Evolutionary conservation across 2,797 vertebrate genomes (phyloP).

Genomic region (Thunnus albacares): DNA sequence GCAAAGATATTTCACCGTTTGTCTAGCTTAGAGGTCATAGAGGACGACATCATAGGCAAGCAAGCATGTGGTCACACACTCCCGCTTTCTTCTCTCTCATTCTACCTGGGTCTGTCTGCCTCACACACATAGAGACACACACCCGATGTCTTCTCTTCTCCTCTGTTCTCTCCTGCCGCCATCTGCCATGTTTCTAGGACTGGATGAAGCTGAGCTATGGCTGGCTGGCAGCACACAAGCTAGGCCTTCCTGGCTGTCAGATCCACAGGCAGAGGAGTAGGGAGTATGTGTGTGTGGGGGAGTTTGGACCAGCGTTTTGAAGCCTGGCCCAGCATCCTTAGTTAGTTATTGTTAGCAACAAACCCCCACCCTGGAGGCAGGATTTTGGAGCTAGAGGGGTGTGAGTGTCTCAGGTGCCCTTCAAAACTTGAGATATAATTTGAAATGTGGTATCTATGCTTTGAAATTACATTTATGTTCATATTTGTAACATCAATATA

Average conservation of each 20-base stretch:
- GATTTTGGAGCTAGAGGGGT: slow-evolving; percentile 12
- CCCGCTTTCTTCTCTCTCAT: slow-evolving; percentile 19
- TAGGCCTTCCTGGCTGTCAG: slow-evolving; percentile 69
- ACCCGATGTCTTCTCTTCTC: slow-evolving; percentile 34
- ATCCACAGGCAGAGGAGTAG: slow-evolving; percentile 59
- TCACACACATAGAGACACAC: slow-evolving; percentile 15
- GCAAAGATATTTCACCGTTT: slow-evolving; percentile 16
- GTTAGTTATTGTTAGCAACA: slow-evolving; percentile 74
- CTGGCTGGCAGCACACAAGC: slow-evolving; percentile 65
- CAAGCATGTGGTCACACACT: slow-evolving; percentile 44
- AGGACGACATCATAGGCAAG: slow-evolving; percentile 20
- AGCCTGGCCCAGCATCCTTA: slow-evolving; percentile 58
- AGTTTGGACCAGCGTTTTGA: slow-evolving; percentile 59
- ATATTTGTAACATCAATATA: background rate
- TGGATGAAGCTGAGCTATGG: slow-evolving; percentile 77
- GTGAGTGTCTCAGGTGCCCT: slow-evolving; percentile 31
- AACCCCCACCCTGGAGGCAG: slow-evolving; percentile 21
- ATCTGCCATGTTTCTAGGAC: slow-evolving; percentile 80
- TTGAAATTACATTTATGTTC: background rate
- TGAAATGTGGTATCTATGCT: background rate
- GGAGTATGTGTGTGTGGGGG: slow-evolving; percentile 16
- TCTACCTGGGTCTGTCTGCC: slow-evolving; percentile 50
- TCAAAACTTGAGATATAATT: slow-evolving; percentile 27
- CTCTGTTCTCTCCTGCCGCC: slow-evolving; percentile 72
- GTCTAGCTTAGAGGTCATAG: slow-evolving; percentile 37